Evolutionary conservation across 2,888 invertebrate genomes (phyloP).

Genomic region (Drosophila subquinaria): DNA sequence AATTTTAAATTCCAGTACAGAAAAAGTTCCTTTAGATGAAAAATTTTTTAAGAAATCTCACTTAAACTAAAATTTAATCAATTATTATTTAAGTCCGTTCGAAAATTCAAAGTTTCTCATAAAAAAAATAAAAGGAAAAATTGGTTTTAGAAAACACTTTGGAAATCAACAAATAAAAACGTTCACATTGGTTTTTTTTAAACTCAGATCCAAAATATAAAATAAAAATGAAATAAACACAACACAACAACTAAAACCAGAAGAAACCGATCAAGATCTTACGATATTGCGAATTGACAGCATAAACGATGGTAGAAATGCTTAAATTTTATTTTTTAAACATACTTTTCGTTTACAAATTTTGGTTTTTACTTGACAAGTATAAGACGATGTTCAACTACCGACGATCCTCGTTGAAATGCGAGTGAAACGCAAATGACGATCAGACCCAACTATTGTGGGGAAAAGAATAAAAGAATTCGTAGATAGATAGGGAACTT

Average conservation of each 20-base stretch:
- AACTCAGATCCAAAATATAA: neutral
- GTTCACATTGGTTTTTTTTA: neutral
- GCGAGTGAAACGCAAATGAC: neutral
- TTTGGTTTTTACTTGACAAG: neutral
- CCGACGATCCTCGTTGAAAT: conserved; percentile 10
- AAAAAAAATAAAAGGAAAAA: neutral
- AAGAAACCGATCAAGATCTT: neutral
- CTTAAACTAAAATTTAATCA: neutral
- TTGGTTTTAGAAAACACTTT: too few species aligned
- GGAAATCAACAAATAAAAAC: neutral
- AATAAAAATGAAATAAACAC: neutral
- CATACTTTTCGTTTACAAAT: neutral
- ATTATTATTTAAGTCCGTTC: neutral
- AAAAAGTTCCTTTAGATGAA: too few species aligned
- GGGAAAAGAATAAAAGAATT: neutral
- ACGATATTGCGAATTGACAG: neutral
- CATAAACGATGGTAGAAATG: neutral
- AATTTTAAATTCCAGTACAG: too few species aligned
- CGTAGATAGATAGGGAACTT: conserved; percentile 3
- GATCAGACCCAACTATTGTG: neutral
- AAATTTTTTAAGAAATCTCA: too few species aligned
- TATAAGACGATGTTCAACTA: neutral
- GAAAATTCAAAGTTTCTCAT: neutral
- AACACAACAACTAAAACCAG: neutral
- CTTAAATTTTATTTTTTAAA: neutral